Conservation (phyloP, 2,113 vertebrate genomes). For the Ornithorhynchus anatinus region DNA sequence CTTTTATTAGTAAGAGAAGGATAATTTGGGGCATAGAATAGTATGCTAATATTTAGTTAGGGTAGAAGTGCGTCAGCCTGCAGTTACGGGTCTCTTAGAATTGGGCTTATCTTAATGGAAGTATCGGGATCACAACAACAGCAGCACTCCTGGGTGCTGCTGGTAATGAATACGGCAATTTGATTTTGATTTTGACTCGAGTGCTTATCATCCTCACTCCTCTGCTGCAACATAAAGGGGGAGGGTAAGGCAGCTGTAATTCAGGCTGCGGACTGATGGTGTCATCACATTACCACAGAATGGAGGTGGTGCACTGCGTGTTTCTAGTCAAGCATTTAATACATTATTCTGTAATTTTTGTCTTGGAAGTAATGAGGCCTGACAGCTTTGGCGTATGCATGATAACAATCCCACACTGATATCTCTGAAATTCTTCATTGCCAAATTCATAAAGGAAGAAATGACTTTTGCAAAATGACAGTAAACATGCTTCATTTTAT, state of each 20-base stretch:
- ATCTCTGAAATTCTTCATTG: constrained; percentile 69
- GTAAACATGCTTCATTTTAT: constrained; percentile 67
- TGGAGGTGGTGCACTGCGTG: rapidly evolving
- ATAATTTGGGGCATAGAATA: neutral
- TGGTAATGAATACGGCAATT: neutral
- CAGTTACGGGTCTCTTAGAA: constrained; percentile 16
- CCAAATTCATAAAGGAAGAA: constrained; percentile 70
- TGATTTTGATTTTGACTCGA: neutral
- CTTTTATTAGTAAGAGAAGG: constrained; percentile 9
- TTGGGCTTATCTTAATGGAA: constrained; percentile 20
- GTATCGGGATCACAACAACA: neutral
- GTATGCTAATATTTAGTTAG: constrained; percentile 18
- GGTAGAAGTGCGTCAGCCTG: constrained; percentile 14
- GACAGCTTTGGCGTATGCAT: constrained; percentile 66
- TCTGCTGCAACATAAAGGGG: neutral
- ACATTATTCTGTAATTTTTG: constrained; percentile 68
- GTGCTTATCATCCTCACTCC: neutral
- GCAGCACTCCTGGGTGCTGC: neutral
- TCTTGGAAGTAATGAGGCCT: constrained; percentile 74
- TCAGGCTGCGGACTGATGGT: constrained; percentile 30
- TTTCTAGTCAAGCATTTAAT: constrained; percentile 53
- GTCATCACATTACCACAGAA: constrained; percentile 43
- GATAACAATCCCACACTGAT: constrained; percentile 62
- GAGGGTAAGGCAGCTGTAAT: constrained; percentile 22
- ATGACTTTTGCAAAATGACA: constrained; percentile 60